A percentile compares a stretch with the other conserved stretches of the same genome.
Conservation (phyloP, 2,113 vertebrate genomes). For the Shinisaurus crocodilurus region DNA sequence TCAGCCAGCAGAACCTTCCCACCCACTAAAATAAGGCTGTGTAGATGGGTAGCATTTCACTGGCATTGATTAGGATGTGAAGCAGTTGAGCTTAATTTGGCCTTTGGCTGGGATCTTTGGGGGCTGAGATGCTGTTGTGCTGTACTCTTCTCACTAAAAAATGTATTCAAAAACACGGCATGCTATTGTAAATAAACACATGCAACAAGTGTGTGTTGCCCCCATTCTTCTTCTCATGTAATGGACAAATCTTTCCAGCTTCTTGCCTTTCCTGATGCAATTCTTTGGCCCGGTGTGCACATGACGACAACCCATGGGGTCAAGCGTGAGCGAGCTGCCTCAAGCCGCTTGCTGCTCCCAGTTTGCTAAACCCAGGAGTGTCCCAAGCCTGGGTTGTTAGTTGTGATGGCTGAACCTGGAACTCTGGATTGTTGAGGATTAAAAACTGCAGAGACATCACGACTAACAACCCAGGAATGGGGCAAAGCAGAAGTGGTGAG, state of each 20-base stretch:
- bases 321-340: no score
- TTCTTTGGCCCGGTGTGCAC: background rate
- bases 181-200: background rate
- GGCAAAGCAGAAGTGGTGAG: no score
- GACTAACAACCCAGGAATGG: no score
- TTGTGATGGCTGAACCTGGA: no score
- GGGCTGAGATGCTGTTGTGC: background rate
- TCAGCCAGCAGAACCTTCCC: background rate
- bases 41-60: no score
- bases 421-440: no score
- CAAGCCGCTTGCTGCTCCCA: no score
- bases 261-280: background rate
- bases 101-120: background rate
- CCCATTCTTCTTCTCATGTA: background rate
- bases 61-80: background rate
- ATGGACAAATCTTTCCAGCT: background rate
- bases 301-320: no score
- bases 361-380: no score
- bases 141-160: background rate
- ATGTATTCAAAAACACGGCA: background rate
- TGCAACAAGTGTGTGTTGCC: background rate
- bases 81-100: background rate
- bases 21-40: background rate
- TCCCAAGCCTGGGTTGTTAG: no score
- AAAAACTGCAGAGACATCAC: no score